Evolutionary conservation across 2,888 invertebrate genomes (phyloP), one percentile per base, ranked within the genome.

Genomic region (Eupithecia exiguata): DNA sequence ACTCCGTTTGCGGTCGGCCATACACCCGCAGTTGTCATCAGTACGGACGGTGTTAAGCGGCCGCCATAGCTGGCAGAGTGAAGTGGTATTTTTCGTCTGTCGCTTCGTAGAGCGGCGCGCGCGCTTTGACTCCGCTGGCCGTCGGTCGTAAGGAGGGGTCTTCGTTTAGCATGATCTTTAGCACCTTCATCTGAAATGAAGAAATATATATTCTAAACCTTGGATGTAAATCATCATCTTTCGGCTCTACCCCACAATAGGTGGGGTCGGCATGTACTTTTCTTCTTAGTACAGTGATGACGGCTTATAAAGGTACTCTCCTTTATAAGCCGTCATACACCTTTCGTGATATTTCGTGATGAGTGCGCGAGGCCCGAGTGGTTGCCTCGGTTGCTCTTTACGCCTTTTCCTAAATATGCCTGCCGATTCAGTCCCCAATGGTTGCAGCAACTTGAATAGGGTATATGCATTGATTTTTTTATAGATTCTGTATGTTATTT

Each of bases 101-200:
- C 38, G 80, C 83, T n/a, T 94, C 88, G 81, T 89, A 92, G 0
- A 96, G 91, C 0, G 97, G 96, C 0, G 96, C 95, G 10, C 95
- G 92, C 0, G 96, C 95, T 61, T 95, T 92, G 35, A 98, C 96
- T 40, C 97, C 97, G 77, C 95, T 94, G 0, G 97, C 97, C 1
- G 97, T 96, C 21, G 98, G 98, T 3, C 99, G 95, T 75, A 95
- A 92, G 5, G 94, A 92, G 0, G 98, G 98, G 74, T 96, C 94
- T 5, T 95, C 90, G 77, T 97, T 97, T 62, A 99, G 91, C 97
- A 99, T 98, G 87, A 96, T 90, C 79, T 96, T 95, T 14, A 99
- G 92, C 73, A 98, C 94, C 4, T 96, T 92, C 86, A 95, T 96
- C 97, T 98, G 90, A 0, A 80, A 80, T 6, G 72, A 49, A 49